Conservation (phyloP, 2,888 invertebrate genomes). For the Leptodirus hochenwartii region DNA sequence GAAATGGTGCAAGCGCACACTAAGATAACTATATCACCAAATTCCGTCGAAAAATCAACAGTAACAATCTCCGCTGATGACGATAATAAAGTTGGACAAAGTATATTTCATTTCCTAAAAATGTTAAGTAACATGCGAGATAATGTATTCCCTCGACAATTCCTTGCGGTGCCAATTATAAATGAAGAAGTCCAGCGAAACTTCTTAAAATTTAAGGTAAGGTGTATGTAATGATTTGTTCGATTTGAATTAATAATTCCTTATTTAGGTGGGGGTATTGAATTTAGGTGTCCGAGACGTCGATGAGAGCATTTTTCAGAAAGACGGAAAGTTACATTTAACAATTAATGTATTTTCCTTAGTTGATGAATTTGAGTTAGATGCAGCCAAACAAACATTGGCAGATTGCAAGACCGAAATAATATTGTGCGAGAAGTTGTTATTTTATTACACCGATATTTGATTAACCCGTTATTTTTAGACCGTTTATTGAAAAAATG, state of each 20-base stretch:
- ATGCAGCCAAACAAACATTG: slow-evolving; percentile 41
- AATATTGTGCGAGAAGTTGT: slow-evolving; percentile 38
- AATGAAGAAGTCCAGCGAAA: slow-evolving; percentile 36
- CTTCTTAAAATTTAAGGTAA: slow-evolving; percentile 53
- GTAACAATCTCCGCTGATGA: slow-evolving; percentile 31
- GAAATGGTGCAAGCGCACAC: too few relatives aligned
- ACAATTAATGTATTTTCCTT: slow-evolving; percentile 63
- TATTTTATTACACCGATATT: not conserved
- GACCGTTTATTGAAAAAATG: slow-evolving; percentile 16
- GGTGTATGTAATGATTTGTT: slow-evolving; percentile 2
- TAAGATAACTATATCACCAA: too few relatives aligned
- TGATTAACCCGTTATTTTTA: slow-evolving; percentile 12
- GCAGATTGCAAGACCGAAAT: slow-evolving; percentile 42
- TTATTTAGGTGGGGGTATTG: slow-evolving; percentile 17
- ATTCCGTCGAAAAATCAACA: too few relatives aligned
- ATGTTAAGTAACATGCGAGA: slow-evolving; percentile 36
- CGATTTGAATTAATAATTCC: slow-evolving; percentile 2
- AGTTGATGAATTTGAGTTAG: slow-evolving; percentile 54
- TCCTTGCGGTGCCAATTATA: slow-evolving; percentile 60
- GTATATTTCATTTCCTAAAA: slow-evolving; percentile 18
- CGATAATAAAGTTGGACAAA: slow-evolving; percentile 16
- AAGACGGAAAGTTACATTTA: slow-evolving; percentile 55
- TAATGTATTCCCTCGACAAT: slow-evolving; percentile 58
- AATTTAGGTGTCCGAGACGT: slow-evolving; percentile 34
- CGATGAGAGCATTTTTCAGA: slow-evolving; percentile 54